Evolutionary conservation across 2,113 vertebrate genomes (phyloP), one percentile per base, ranked within the genome.

Genomic region (Cebidichthys violaceus): DNA sequence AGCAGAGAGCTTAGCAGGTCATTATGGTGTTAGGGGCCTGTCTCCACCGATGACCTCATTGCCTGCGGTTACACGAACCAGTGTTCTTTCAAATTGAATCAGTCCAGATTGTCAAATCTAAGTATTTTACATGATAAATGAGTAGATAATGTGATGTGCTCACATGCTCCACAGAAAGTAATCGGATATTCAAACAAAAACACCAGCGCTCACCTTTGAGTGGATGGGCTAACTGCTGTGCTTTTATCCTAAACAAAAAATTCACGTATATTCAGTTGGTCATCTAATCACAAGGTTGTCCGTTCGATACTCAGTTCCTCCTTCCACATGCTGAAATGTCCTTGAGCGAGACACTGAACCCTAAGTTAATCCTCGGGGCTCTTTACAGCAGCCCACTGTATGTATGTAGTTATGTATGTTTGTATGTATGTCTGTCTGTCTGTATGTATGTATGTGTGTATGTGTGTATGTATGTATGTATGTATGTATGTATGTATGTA

Each of bases 1-100:
- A 77, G 69, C 62, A 60, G 59, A 45, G 6, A 29, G 52, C 61
- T 72, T 73, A 83, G 55, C 54, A 67, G 39, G 43, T 73, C 69
- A 83, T 73, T 78, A 62, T 66, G 41, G 60, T 65, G 35, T 83
- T 83, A 29, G 41, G 24, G 60, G 11, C 35, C 41, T 52, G 61
- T 70, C 73, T 76, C 66, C 59, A 70, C 35, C 11, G 17, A 66
- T 64, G 59, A 77, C 52, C 60, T 70, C 66, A 61, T 59, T 15
- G 43, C 11, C 35, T 39, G 15, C 2, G 13, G 17, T 70, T 35
- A 54, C 29, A 70, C 9, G 7, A 54, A 35, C 52, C 11, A 52
- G 68, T 17, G 50, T 18, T 54, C 14, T 55, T 33, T 69, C 18
- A 69, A 33, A 69, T n/a, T 0, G 0, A 54, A 35, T 70, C 43